Evolutionary conservation across 1,140 invertebrate genomes (phyloP).

Genomic region (Drosophila chauvacae): DNA sequence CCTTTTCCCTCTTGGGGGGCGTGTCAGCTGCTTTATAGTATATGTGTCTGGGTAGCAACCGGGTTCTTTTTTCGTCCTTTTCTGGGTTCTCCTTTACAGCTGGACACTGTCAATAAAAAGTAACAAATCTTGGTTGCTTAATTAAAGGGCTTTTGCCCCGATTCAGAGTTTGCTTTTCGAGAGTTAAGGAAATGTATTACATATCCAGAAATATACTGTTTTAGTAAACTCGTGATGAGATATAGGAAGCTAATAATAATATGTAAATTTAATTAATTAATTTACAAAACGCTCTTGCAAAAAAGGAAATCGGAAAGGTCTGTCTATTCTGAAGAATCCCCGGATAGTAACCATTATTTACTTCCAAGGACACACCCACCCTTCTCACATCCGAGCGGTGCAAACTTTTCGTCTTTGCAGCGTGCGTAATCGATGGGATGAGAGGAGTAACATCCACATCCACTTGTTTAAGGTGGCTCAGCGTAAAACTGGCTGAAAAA

Average conservation of each 20-base stretch:
- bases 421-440: conserved; percentile 27
- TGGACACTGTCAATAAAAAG: not conserved
- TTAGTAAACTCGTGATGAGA: not conserved
- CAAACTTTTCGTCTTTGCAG: conserved; percentile 29
- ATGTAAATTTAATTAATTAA: no score
- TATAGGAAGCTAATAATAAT: no score
- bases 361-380: conserved; percentile 64
- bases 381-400: not conserved
- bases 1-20: conserved; percentile 29
- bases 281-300: not conserved
- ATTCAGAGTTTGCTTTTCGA: not conserved
- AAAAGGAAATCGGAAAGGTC: conserved; percentile 13
- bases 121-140: not conserved
- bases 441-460: conserved; percentile 36
- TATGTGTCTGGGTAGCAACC: conserved; percentile 38
- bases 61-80: conserved; percentile 18
- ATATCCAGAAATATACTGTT: not conserved
- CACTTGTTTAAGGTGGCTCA: conserved; percentile 45
- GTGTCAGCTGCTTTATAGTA: conserved; percentile 12
- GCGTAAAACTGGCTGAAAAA: conserved; percentile 55
- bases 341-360: conserved; percentile 55
- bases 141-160: not conserved
- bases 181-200: not conserved
- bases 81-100: not conserved
- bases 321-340: conserved; percentile 51